phyloP scores from a whole-genome alignment of 1,140 invertebrate genomes.

The Pollicipes pollicipes region DNA sequence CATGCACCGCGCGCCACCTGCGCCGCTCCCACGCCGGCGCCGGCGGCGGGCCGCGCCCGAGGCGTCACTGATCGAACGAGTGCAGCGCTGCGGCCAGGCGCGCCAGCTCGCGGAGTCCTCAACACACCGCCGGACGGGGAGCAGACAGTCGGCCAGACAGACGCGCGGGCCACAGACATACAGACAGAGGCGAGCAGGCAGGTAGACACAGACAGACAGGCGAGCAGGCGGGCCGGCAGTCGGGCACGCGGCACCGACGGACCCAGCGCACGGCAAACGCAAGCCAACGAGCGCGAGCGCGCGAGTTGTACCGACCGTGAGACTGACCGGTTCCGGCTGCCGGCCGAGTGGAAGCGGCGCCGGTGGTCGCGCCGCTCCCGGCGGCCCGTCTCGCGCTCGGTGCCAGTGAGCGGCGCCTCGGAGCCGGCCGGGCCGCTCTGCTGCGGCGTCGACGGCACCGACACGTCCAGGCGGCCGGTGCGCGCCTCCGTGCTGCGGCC shows the following conservation, averaged over 20 bases:
- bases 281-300: constrained; percentile 19
- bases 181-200: not conserved
- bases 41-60: too few species aligned
- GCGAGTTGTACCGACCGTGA: constrained; percentile 22
- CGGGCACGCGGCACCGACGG: too few species aligned
- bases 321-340: constrained; percentile 25
- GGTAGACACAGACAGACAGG: too few species aligned
- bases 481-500: not conserved
- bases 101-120: too few species aligned
- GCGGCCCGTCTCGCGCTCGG: not conserved
- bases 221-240: too few species aligned
- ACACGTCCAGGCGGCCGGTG: not conserved
- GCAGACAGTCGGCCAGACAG: too few species aligned
- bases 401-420: not conserved
- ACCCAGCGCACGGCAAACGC: constrained; percentile 12
- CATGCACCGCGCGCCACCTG: too few species aligned
- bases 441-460: not conserved
- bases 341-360: constrained; percentile 17
- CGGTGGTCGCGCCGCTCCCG: constrained; percentile 13
- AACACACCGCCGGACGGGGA: too few species aligned
- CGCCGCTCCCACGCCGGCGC: too few species aligned
- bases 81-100: too few species aligned
- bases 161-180: too few species aligned
- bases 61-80: too few species aligned
- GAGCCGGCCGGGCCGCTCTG: not conserved